A percentile compares a stretch with the other conserved stretches of the same genome.
These are phyloP conservation scores for Thripadectes ignobilis DNA, from an alignment of 2,797 vertebrate species.

Conservation along the genomic window DNA sequence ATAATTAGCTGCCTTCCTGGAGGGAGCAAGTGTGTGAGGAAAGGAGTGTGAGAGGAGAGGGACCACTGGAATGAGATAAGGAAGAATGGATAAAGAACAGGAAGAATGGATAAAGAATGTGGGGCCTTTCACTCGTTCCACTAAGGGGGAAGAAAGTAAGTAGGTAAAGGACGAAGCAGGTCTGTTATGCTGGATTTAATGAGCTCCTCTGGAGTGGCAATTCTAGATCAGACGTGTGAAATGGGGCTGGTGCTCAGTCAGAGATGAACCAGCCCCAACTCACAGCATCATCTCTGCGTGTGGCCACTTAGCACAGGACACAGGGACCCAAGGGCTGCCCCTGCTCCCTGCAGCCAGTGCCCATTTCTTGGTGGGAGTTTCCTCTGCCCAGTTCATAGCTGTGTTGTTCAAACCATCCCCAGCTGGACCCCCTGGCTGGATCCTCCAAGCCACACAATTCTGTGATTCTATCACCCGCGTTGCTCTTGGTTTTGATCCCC, in stretches of 20 bases:
- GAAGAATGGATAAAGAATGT: not conserved
- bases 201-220: conserved; percentile 14
- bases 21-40: conserved; percentile 20
- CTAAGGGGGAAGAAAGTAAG: not conserved
- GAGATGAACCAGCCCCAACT: not conserved
- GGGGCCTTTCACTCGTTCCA: conserved; percentile 13
- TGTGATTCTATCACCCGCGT: accelerated
- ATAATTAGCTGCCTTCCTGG: conserved; percentile 66
- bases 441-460: not conserved
- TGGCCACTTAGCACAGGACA: not conserved
- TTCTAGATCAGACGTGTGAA: not conserved
- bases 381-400: not conserved
- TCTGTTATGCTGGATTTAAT: not conserved
- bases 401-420: accelerated
- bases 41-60: conserved; percentile 21
- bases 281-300: not conserved
- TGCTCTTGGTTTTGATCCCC: not conserved
- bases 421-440: not conserved
- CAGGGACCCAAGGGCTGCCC: not conserved
- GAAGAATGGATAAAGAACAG: conserved; percentile 3
- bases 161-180: not conserved
- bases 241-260: not conserved
- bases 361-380: accelerated
- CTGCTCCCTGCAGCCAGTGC: not conserved
- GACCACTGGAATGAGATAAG: not conserved